Conservation (phyloP, 2,113 vertebrate species). For the Jacana jacana region DNA sequence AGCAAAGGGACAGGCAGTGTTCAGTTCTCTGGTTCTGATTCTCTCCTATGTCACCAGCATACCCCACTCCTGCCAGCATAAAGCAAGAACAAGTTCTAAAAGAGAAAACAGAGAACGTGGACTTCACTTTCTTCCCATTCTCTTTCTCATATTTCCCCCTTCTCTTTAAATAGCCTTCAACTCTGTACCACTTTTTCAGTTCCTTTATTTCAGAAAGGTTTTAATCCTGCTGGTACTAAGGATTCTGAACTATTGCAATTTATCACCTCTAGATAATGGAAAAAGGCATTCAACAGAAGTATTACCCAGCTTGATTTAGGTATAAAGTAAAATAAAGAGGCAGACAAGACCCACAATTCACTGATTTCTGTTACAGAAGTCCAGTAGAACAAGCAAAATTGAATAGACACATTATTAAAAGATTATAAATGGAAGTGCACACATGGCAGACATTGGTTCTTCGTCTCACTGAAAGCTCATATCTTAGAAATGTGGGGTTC, state of each 20-base stretch:
- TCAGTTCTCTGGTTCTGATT: not conserved
- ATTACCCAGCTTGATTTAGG: not conserved
- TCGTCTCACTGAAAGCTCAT: slow-evolving; percentile 36
- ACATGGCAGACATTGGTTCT: not conserved
- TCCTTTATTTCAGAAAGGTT: not conserved
- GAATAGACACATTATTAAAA: slow-evolving; percentile 54
- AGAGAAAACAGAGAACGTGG: not conserved
- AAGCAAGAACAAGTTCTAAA: not conserved
- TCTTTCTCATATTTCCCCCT: not conserved
- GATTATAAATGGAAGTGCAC: slow-evolving; percentile 34
- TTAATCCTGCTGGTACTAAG: not conserved
- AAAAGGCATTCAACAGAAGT: not conserved
- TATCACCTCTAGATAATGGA: not conserved
- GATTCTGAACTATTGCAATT: not conserved
- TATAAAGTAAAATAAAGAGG: not conserved
- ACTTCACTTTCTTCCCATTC: not conserved
- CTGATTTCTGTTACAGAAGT: not conserved
- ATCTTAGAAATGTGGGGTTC: slow-evolving; percentile 44
- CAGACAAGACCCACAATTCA: not conserved
- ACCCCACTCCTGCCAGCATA: not conserved
- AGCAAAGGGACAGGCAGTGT: not conserved
- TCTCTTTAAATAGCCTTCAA: not conserved
- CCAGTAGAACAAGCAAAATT: slow-evolving; percentile 15
- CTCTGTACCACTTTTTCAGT: not conserved
- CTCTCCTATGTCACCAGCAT: not conserved